phyloP scores from a whole-genome alignment of 2,113 vertebrate genomes.

The Perca flavescens region DNA sequence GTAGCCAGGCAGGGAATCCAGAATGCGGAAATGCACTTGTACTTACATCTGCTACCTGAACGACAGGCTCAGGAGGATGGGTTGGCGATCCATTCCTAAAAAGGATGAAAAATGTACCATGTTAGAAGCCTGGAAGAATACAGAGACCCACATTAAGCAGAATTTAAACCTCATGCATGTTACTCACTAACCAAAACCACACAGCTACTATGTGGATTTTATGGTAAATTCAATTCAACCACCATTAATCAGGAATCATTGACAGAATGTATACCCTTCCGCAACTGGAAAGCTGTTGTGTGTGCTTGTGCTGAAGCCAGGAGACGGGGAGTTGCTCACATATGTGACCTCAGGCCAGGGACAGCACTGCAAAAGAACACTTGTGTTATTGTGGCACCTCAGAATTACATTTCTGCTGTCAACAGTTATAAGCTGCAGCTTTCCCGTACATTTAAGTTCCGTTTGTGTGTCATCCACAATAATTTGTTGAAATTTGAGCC shows the following conservation, averaged over 20 bases:
- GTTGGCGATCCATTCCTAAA: conserved; percentile 94
- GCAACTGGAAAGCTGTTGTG: conserved; percentile 91
- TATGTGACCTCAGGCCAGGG: conserved; percentile 97
- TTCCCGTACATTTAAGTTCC: neutral
- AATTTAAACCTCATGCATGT: neutral
- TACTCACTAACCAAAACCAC: neutral
- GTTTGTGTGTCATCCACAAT: too few relatives aligned
- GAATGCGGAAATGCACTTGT: neutral
- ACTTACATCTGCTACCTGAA: conserved; percentile 83
- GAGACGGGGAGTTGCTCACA: conserved; percentile 92
- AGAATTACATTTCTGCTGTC: neutral
- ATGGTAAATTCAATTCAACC: conserved; percentile 1
- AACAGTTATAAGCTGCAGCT: neutral
- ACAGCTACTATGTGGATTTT: neutral
- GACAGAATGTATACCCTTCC: conserved; percentile 87
- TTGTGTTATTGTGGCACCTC: conserved; percentile 22
- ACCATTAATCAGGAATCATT: neutral
- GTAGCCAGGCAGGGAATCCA: neutral
- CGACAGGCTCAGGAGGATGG: conserved; percentile 85
- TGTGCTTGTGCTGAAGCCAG: conserved; percentile 90
- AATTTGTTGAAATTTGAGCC: too few relatives aligned
- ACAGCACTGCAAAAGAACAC: conserved; percentile 87
- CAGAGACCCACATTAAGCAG: neutral
- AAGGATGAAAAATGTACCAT: neutral
- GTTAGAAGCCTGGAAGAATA: neutral